These are phyloP conservation scores for Thumatha senex DNA, from an alignment of 2,888 invertebrate species.

Conservation along the genomic window DNA sequence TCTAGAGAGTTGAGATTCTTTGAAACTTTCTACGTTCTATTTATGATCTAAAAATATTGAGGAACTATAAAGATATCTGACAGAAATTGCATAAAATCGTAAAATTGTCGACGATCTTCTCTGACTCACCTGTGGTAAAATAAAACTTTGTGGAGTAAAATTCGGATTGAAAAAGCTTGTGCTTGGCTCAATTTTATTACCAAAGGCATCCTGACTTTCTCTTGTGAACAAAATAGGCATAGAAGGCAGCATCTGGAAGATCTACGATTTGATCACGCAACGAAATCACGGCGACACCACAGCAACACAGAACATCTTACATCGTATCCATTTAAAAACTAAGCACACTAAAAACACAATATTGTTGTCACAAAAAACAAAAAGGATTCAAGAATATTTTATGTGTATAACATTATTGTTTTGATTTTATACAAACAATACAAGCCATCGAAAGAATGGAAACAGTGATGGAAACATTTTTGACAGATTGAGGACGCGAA, in stretches of 20 bases:
- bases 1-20: slow-evolving; percentile 1
- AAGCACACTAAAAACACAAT: slow-evolving; percentile 38
- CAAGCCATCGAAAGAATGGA: slow-evolving; percentile 55
- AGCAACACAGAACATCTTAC: slow-evolving; percentile 43
- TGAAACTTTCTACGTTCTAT: slow-evolving; percentile 11
- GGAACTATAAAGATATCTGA: slow-evolving; percentile 13
- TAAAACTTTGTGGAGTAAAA: slow-evolving; percentile 53
- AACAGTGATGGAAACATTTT: slow-evolving; percentile 68
- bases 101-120: slow-evolving; percentile 32
- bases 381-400: slow-evolving; percentile 41
- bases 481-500: slow-evolving; percentile 65
- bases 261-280: slow-evolving; percentile 46
- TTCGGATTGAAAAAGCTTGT: slow-evolving; percentile 69
- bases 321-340: slow-evolving; percentile 45
- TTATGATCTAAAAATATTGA: slow-evolving; percentile 4
- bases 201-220: slow-evolving; percentile 78
- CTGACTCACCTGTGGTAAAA: slow-evolving; percentile 66
- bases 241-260: slow-evolving; percentile 78
- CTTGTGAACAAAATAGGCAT: slow-evolving; percentile 77
- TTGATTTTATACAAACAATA: slow-evolving; percentile 58
- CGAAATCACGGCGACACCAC: slow-evolving; percentile 50
- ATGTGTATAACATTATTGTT: slow-evolving; percentile 51
- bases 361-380: slow-evolving; percentile 40
- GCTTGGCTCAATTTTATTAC: slow-evolving; percentile 73
- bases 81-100: slow-evolving; percentile 24